Evolutionary conservation across 2,797 vertebrate species (phyloP), one percentile per base, ranked within the genome.

Genomic region (Cossypha caffra): DNA sequence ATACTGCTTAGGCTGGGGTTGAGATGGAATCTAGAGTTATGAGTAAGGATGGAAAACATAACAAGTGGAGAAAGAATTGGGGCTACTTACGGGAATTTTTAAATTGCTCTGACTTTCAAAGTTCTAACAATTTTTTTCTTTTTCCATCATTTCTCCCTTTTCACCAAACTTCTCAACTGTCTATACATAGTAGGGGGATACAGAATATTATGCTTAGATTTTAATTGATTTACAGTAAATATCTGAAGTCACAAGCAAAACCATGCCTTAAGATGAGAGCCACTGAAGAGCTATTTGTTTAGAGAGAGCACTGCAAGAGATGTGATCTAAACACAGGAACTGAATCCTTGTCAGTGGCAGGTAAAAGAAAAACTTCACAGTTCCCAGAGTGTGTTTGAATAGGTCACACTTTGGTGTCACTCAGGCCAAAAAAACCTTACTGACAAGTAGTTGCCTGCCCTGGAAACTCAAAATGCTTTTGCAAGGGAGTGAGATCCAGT

Each of bases 1-100:
- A 64, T 90, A 73, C 38, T 76, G 74, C 88, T 95, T 96, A 95
- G 76, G 54, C 3, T 90, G 64, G 75, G 50, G 61, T 50, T 88
- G 68, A 88, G 92, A 95, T 71, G 77, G 84, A 94, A 89, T 93
- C 90, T 97, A 76, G 54, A 93, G 54, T 87, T 97, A 90, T 93
- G 94, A 97, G 93, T 91, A 91, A 97, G 90, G 91, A 74, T 77
- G 90, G 94, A 97, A 96, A 95, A 93, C 73, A 77, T 90, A 95
- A 91, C 51, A 86, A 78, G 26, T 10, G 10, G 62, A 92, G 77
- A 86, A 83, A 80, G 74, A 95, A 89, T 68, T 55, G 55, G 52
- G 45, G 71, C 92, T 93, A 88, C 79, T 85, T 25, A 33, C 8
- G 18, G 40, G 50, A 52, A 10, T 16, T 8, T 35, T 50, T 77